phyloP scores from a whole-genome alignment of 2,113 vertebrate species.

The Brevimyrus niger region DNA sequence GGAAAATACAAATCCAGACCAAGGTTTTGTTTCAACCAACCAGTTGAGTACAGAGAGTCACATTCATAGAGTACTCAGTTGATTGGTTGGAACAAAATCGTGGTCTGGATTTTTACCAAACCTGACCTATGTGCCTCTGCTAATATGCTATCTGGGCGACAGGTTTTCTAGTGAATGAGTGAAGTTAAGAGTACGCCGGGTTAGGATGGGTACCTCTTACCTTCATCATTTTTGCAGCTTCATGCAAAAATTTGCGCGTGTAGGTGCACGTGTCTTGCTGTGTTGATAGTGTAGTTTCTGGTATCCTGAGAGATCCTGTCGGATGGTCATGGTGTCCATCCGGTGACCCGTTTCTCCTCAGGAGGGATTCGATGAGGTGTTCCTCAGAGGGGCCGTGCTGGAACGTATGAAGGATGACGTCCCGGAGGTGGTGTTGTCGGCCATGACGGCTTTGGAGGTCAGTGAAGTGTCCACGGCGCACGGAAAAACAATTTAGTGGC shows the following conservation, averaged over 20 bases:
- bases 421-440: conserved; percentile 65
- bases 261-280: background rate
- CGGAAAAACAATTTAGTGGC: background rate
- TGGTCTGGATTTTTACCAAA: background rate
- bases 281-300: background rate
- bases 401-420: conserved; percentile 76
- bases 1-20: background rate
- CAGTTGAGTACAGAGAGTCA: background rate
- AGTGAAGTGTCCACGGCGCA: conserved; percentile 16
- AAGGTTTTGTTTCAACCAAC: background rate
- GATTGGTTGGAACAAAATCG: too few relatives aligned
- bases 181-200: background rate
- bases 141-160: background rate
- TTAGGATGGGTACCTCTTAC: background rate
- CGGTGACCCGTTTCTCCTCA: conserved; percentile 35
- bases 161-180: background rate
- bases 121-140: background rate
- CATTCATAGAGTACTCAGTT: too few relatives aligned
- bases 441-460: conserved; percentile 73
- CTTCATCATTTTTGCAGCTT: too few relatives aligned
- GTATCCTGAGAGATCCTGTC: background rate
- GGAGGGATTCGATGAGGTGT: conserved; percentile 72
- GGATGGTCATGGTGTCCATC: background rate
- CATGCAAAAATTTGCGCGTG: too few relatives aligned
- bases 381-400: conserved; percentile 74